Evolutionary conservation across 2,113 vertebrate genomes (phyloP), one percentile per base, ranked within the genome.

Genomic region (Galeopterus variegatus): DNA sequence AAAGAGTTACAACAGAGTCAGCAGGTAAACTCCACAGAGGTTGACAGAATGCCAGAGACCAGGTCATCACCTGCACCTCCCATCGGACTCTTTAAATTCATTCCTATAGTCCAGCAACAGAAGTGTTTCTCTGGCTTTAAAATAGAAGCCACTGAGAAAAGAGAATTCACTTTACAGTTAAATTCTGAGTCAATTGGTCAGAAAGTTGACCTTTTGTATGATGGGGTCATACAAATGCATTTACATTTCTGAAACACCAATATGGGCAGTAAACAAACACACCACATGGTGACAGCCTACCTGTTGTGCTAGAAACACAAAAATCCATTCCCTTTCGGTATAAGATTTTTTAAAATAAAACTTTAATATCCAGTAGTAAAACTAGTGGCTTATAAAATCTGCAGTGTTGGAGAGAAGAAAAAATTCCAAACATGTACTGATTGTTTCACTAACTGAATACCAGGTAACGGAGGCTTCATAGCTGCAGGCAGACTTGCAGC

Each of bases 361-460:
- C 26, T 90, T 98, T 36, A 17, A 23, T 15, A 33, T 81, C 48
- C 33, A 28, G 5, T 28, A 89, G 64, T 90, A 72, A 94, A 92
- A 88, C 62, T 87, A 92, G 45, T 93, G 95, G 18, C 73, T 97
- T 94, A 50, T 76, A 82, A 87, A 52, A 72, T 62, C 73, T 76
- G 76, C 60, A 33, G 54, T 94, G 79, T 36, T 67, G 67, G 73
- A 89, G 52, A 45, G n/a, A 50, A 58, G 87, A 50, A 87, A 86
- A 91, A 77, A 60, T 62, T 88, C 11, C 83, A 76, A 89, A 92
- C 48, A 33, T n/a, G 10, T 58, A 98, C 58, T 54, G 96, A 97
- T 94, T 95, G 21, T 73, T 98, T 98, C 97, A 89, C 73, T 73
- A 90, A 69, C 67, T 88, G 93, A 58, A 94, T 90, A 83, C 62